These are phyloP conservation scores for Phylloscopus trochilus DNA, from an alignment of 2,113 vertebrate species.

Conservation along the genomic window DNA sequence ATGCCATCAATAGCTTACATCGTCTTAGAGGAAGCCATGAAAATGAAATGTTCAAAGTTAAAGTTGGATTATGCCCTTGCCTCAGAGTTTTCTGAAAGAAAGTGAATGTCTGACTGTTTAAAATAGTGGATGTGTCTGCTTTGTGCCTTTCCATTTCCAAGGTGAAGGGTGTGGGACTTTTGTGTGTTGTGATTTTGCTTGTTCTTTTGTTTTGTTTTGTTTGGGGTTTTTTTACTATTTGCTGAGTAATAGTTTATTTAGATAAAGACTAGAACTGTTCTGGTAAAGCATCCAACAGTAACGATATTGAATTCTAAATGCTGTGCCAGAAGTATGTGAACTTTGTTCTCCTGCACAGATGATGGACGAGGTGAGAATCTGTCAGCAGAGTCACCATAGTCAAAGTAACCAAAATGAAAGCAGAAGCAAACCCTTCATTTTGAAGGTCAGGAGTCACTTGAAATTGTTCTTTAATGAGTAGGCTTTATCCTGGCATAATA, in stretches of 20 bases:
- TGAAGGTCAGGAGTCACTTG: conserved; percentile 43
- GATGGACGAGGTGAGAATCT: conserved; percentile 6
- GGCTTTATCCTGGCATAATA: conserved; percentile 4
- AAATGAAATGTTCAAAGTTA: not conserved
- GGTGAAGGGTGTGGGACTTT: not conserved
- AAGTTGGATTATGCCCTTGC: not conserved
- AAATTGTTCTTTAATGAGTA: conserved; percentile 43
- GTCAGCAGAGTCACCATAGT: not conserved
- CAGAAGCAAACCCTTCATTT: conserved; percentile 36
- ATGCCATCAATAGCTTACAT: not conserved
- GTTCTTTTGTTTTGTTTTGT: not conserved
- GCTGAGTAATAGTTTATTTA: not conserved
- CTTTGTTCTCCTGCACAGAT: not conserved
- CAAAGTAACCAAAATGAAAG: conserved; percentile 12
- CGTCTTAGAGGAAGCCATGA: not conserved
- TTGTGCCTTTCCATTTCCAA: not conserved
- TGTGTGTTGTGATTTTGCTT: not conserved
- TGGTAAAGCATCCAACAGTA: not conserved
- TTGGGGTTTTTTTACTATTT: not conserved
- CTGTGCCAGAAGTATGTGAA: not conserved
- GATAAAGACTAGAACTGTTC: not conserved
- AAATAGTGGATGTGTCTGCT: not conserved
- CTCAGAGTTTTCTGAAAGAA: not conserved
- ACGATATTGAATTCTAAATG: not conserved
- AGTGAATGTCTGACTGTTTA: not conserved